phyloP scores from a whole-genome alignment of 2,797 vertebrate genomes.

The Knipowitschia caucasica region DNA sequence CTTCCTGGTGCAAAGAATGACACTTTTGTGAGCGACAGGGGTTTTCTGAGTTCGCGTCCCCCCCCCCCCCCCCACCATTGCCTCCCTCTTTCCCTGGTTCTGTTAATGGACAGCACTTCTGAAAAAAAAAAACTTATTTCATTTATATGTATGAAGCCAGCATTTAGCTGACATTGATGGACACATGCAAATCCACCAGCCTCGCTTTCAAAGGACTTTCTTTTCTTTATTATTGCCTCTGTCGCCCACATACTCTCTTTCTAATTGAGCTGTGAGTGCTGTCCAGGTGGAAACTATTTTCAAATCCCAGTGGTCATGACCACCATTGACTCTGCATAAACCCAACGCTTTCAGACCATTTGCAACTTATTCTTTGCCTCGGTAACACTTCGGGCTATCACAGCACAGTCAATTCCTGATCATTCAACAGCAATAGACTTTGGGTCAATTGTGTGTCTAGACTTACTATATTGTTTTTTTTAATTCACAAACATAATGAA shows the following conservation, averaged over 20 bases:
- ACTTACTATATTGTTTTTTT: no score
- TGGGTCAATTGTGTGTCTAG: no score
- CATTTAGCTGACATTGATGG: constrained; percentile 31
- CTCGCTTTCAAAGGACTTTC: constrained; percentile 20
- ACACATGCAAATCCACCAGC: constrained; percentile 24
- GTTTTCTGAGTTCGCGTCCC: background rate
- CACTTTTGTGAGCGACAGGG: background rate
- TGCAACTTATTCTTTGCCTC: constrained; percentile 48
- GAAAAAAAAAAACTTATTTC: constrained; percentile 2
- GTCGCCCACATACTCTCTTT: constrained; percentile 2
- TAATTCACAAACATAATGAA: no score
- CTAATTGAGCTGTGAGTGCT: constrained; percentile 59
- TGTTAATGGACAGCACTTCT: constrained; percentile 9
- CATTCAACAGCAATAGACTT: no score
- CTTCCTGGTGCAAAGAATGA: constrained; percentile 3
- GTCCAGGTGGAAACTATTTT: constrained; percentile 70
- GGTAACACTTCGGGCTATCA: constrained; percentile 45
- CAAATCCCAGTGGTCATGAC: constrained; percentile 60
- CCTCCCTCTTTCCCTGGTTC: constrained; percentile 10
- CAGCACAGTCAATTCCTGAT: constrained; percentile 23
- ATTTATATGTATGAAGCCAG: constrained; percentile 24
- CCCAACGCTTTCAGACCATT: constrained; percentile 64
- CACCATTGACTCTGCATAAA: constrained; percentile 39
- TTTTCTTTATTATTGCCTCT: background rate
- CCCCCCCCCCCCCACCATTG: background rate